A percentile compares a stretch with the other conserved stretches of the same genome.
phyloP scores from a whole-genome alignment of 2,888 invertebrate genomes.

The Nomada fabriciana region DNA sequence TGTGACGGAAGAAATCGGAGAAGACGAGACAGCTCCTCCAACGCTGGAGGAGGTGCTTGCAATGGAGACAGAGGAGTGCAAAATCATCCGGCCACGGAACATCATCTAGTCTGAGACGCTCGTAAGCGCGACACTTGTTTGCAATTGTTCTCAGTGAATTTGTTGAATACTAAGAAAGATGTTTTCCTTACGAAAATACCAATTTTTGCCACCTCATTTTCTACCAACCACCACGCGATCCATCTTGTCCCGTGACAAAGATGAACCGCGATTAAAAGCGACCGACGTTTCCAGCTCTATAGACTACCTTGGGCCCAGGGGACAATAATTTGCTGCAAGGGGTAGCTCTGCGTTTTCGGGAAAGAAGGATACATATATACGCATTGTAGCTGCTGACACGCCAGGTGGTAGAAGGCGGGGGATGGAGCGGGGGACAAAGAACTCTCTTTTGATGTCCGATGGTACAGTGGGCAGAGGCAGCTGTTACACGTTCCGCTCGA shows the following conservation, averaged over 20 bases:
- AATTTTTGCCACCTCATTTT: too few species aligned
- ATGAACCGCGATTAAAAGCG: too few species aligned
- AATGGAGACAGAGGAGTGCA: neutral
- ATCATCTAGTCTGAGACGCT: neutral
- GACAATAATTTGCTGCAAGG: neutral
- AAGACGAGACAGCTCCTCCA: constrained; percentile 37
- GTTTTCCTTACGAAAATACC: too few species aligned
- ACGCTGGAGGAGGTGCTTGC: neutral
- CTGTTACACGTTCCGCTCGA: constrained; percentile 57
- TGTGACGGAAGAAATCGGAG: constrained; percentile 75
- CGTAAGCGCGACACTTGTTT: neutral
- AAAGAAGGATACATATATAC: neutral
- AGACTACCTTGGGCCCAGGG: too few species aligned
- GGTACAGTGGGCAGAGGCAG: constrained; percentile 36
- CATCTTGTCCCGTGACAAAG: too few species aligned
- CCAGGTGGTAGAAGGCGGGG: constrained; percentile 50
- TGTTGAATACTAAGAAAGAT: too few species aligned
- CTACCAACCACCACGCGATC: too few species aligned
- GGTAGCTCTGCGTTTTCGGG: constrained; percentile 7
- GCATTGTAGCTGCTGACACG: neutral
- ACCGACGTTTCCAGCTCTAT: too few species aligned
- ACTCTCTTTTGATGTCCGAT: constrained; percentile 49
- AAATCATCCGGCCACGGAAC: neutral
- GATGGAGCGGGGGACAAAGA: constrained; percentile 37
- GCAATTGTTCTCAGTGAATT: neutral